These are phyloP conservation scores for Tetrax tetrax DNA, from an alignment of 2,113 vertebrate genomes.

Conservation along the genomic window DNA sequence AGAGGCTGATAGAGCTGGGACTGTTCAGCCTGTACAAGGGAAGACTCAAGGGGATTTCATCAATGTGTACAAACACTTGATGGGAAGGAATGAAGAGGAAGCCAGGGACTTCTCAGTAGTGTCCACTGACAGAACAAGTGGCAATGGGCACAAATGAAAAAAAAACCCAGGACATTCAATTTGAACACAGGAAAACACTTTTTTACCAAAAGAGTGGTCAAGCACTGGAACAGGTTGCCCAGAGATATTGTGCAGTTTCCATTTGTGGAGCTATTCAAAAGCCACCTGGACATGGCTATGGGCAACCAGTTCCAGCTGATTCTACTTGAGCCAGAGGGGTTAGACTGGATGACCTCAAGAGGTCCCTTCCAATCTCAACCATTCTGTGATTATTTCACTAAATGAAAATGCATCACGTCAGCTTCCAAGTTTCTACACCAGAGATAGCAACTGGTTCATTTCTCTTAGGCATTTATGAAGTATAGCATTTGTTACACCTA, in stretches of 20 bases:
- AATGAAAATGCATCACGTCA: not conserved
- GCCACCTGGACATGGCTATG: not conserved
- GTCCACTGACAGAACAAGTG: not conserved
- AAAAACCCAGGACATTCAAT: not conserved
- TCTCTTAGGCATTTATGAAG: not conserved
- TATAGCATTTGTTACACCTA: not conserved
- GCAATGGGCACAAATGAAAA: not conserved
- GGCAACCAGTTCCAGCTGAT: not conserved
- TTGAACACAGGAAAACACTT: not conserved
- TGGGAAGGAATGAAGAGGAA: not conserved
- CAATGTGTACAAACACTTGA: not conserved
- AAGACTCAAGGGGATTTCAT: not conserved
- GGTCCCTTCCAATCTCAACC: not conserved
- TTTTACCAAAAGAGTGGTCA: not conserved
- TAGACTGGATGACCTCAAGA: not conserved
- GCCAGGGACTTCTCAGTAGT: not conserved
- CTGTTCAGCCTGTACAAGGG: not conserved
- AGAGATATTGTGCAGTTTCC: not conserved
- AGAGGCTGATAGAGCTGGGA: not conserved
- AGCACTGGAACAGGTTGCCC: not conserved
- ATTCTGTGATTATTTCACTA: not conserved
- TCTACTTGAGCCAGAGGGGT: not conserved
- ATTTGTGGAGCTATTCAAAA: not conserved
- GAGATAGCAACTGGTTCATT: not conserved
- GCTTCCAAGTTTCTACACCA: not conserved